Evolutionary conservation across 2,797 vertebrate genomes (phyloP).

Genomic region (Danio kyathit): DNA sequence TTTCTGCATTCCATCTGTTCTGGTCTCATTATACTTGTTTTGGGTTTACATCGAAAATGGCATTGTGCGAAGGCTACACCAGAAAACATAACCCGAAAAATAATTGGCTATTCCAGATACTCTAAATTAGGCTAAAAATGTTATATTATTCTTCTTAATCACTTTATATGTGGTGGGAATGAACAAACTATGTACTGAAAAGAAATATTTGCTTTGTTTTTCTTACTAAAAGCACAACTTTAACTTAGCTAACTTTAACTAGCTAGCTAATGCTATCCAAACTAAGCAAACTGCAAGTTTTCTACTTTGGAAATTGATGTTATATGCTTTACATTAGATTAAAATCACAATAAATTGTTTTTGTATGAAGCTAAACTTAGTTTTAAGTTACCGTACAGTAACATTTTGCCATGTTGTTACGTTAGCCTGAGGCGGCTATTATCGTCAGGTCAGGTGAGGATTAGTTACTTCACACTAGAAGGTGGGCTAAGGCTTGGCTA

Average conservation of each 20-base stretch:
- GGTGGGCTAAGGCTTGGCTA: conserved; percentile 37
- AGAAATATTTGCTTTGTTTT: neutral
- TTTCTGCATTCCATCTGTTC: too few relatives aligned
- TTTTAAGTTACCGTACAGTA: conserved; percentile 53
- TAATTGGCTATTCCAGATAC: neutral
- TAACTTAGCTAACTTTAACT: too few relatives aligned
- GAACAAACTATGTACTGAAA: neutral
- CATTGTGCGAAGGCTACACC: neutral
- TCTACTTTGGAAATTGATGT: neutral
- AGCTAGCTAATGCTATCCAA: neutral
- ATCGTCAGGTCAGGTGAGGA: conserved; percentile 63
- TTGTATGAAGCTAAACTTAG: conserved; percentile 51
- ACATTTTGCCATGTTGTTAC: conserved; percentile 34
- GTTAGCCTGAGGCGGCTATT: conserved; percentile 58
- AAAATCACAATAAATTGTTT: neutral
- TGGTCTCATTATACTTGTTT: too few relatives aligned
- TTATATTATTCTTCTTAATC: neutral
- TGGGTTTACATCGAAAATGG: too few relatives aligned
- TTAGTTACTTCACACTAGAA: conserved; percentile 59
- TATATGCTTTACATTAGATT: neutral
- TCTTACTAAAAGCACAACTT: neutral
- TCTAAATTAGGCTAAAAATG: neutral
- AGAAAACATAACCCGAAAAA: too few relatives aligned
- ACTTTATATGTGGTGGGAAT: neutral
- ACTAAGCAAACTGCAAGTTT: neutral